Percentiles rank a stretch among this genome's conserved stretches.
Conservation (phyloP, 2,113 vertebrate species). For the Pholis gunnellus region DNA sequence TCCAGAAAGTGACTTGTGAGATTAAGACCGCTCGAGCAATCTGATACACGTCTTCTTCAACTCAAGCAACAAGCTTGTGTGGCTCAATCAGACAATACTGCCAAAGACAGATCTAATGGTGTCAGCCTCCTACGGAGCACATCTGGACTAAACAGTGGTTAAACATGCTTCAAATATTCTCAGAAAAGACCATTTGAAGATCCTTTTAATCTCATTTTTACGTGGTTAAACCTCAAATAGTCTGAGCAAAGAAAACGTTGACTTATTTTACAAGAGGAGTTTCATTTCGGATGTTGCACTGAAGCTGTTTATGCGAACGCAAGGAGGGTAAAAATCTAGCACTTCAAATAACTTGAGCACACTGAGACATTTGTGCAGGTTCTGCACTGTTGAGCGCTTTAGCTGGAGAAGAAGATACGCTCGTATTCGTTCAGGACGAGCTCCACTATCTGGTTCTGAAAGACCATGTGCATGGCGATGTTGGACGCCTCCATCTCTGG, state of each 20-base stretch:
- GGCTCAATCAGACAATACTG: constrained; percentile 60
- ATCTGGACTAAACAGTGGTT: constrained; percentile 44
- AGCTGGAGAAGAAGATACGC: constrained; percentile 85
- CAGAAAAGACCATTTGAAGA: constrained; percentile 30
- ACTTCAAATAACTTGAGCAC: constrained; percentile 18
- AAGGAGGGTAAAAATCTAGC: constrained; percentile 33
- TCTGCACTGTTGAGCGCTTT: constrained; percentile 39
- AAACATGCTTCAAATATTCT: constrained; percentile 46
- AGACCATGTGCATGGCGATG: constrained; percentile 95
- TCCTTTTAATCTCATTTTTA: constrained; percentile 24
- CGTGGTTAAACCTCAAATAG: constrained; percentile 32
- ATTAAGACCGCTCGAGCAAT: constrained; percentile 37
- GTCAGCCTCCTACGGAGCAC: constrained; percentile 25
- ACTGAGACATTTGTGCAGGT: not conserved
- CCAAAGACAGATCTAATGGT: constrained; percentile 32
- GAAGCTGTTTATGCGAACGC: constrained; percentile 45
- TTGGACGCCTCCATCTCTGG: constrained; percentile 88
- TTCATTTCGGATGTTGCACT: constrained; percentile 9
- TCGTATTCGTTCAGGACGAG: constrained; percentile 90
- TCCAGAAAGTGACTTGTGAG: constrained; percentile 54
- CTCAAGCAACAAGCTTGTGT: constrained; percentile 12
- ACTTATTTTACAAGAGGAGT: constrained; percentile 26
- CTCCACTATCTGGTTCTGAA: constrained; percentile 98
- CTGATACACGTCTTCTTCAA: constrained; percentile 12
- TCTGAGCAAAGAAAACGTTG: constrained; percentile 31